Base-by-base conservation (phyloP, 1,140 invertebrate genomes). In the Contarinia nasturtii region DNA sequence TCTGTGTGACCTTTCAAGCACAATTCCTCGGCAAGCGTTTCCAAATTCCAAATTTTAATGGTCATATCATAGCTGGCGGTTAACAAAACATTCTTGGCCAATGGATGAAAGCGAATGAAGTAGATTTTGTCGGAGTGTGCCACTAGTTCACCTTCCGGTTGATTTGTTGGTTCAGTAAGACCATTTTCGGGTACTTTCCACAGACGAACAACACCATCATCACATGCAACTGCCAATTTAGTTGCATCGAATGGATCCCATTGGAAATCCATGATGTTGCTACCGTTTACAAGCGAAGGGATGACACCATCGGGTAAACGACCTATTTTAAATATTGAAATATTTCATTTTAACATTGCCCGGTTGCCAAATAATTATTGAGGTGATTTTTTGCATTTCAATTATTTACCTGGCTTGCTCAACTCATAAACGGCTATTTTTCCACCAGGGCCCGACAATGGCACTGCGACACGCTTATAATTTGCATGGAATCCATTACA, bases 401-500 rank as follows among this genome's bases (percentile, higher is more conserved):
- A n/a, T n/a, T n/a, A n/a, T n/a, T n/a, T n/a, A n/a, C n/a, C 43
- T 0, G 82, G 76, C 54, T 82, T 80, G 27, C 74, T 78, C 43
- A 91, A 65, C 68, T 93, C 86, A 49, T 93, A 72, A 20, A 95
- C 76, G 34, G 86, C 85, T 27, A 95, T 76, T 57, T 89, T 85
- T 0, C 90, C 90, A 17, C 89, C 90, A 10, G 85, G 79, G 2
- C 88, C 88, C 49, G 80, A 80, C 12, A 94, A 65, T 2, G 89
- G 87, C 10, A 95, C 77, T 2, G 86, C 89, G 46, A 89, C 86
- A 33, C 86, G 71, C 50, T 81, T 73, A 8, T 76, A 70, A 69
- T 95, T 96, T 84, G 81, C 81, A 61, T 86, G 82, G 61, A 95
- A 91, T 40, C 88, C 83, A 67, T 95, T 86, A 63, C 88, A 91